Percentiles rank a stretch among this genome's conserved stretches.
These are phyloP conservation scores for Bombus pyrosoma DNA, from an alignment of 1,140 invertebrate species.

Conservation along the genomic window DNA sequence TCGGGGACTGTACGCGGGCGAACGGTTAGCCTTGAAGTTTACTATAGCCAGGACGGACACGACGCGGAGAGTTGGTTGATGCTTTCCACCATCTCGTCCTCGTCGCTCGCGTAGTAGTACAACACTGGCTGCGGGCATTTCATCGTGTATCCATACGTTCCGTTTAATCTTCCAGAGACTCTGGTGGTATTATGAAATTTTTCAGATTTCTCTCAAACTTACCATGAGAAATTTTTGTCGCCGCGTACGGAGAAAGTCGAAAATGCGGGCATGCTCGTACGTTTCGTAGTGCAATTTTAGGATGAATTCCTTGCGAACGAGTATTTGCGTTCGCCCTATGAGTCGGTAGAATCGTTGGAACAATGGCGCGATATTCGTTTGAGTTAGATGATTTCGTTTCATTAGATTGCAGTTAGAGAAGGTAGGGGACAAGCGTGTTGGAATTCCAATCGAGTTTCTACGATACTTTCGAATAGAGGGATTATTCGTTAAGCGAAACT, in stretches of 20 bases:
- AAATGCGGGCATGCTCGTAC: background rate
- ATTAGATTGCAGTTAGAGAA: no score
- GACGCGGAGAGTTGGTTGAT: slow-evolving; percentile 27
- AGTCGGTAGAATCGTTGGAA: no score
- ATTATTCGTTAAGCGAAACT: no score
- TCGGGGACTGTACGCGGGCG: slow-evolving; percentile 68
- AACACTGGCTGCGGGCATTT: background rate
- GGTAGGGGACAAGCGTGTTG: no score
- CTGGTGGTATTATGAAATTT: background rate
- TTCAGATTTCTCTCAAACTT: background rate
- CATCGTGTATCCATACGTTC: background rate
- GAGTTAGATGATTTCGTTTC: no score
- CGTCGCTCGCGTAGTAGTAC: slow-evolving; percentile 28
- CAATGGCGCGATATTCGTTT: no score
- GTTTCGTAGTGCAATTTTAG: no score
- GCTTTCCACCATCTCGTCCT: slow-evolving; percentile 57
- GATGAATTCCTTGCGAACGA: no score
- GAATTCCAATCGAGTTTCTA: no score
- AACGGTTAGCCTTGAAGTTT: slow-evolving; percentile 75
- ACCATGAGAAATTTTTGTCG: background rate
- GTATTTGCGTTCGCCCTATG: no score
- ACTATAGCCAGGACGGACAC: slow-evolving; percentile 40
- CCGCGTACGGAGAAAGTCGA: background rate
- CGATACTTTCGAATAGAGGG: no score
- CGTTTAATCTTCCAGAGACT: background rate